phyloP scores from a whole-genome alignment of 2,113 vertebrate genomes.

The Limanda limanda region DNA sequence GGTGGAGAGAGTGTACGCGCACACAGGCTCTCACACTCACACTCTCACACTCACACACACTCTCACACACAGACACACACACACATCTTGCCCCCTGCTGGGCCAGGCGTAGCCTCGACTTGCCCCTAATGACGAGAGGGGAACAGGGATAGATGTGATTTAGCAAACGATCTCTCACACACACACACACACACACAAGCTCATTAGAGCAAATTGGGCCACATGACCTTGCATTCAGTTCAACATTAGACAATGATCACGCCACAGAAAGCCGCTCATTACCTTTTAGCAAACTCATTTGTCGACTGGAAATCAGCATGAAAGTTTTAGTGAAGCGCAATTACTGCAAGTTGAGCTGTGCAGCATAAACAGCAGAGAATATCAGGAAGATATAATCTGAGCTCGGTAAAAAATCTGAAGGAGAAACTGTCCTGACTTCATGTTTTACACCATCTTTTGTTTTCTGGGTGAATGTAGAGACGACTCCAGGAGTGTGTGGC shows the following conservation, averaged over 20 bases:
- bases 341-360: constrained; percentile 15
- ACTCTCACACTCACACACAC: neutral
- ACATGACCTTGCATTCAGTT: constrained; percentile 55
- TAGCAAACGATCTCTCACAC: constrained; percentile 1
- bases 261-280: constrained; percentile 64
- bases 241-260: constrained; percentile 62
- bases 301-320: constrained; percentile 59
- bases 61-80: constrained; percentile 23
- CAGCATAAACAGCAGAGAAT: neutral
- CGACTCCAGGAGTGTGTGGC: constrained; percentile 88
- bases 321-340: constrained; percentile 44
- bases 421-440: neutral
- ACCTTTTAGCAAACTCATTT: constrained; percentile 71
- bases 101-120: constrained; percentile 69
- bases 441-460: neutral
- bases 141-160: constrained; percentile 29
- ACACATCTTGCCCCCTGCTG: constrained; percentile 53
- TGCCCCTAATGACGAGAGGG: constrained; percentile 66
- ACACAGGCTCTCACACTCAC: neutral
- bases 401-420: no score
- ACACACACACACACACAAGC: constrained; percentile 22
- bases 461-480: constrained; percentile 76
- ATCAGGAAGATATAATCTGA: neutral
- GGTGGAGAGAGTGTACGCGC: constrained; percentile 16
- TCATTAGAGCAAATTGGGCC: constrained; percentile 73